These are phyloP conservation scores for Catocala sponsa DNA, from an alignment of 2,888 invertebrate genomes.

Conservation along the genomic window DNA sequence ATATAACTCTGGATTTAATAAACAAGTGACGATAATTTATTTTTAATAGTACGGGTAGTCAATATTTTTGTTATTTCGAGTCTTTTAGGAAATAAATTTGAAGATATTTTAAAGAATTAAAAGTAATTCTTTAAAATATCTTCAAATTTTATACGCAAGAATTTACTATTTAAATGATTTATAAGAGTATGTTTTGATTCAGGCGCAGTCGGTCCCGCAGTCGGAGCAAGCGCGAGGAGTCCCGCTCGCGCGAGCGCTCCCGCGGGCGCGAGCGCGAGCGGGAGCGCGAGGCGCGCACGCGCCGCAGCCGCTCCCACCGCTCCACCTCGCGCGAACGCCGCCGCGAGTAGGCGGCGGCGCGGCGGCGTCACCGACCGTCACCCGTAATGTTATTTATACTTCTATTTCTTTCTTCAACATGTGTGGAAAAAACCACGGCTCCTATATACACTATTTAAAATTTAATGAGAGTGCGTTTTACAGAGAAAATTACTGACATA, in stretches of 20 bases:
- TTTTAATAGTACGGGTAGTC: no score
- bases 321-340: conserved; percentile 77
- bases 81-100: no score
- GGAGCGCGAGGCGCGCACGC: conserved; percentile 69
- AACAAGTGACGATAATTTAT: no score
- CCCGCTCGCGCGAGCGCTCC: conserved; percentile 72
- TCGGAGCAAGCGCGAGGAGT: conserved; percentile 67
- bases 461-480: no score
- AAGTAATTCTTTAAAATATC: no score
- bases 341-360: conserved; percentile 74
- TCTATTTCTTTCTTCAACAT: conserved; percentile 33
- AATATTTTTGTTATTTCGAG: no score
- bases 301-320: conserved; percentile 77
- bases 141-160: no score
- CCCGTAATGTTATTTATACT: conserved; percentile 9
- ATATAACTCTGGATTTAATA: no score
- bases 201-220: conserved; percentile 77
- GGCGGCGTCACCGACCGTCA: no score
- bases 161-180: no score
- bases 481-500: no score
- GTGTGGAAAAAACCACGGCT: conserved; percentile 2
- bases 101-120: no score
- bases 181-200: background rate
- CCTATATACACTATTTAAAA: conserved; percentile 1
- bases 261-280: conserved; percentile 68